phyloP scores from a whole-genome alignment of 2,888 invertebrate genomes.

The Diarsia rubi region DNA sequence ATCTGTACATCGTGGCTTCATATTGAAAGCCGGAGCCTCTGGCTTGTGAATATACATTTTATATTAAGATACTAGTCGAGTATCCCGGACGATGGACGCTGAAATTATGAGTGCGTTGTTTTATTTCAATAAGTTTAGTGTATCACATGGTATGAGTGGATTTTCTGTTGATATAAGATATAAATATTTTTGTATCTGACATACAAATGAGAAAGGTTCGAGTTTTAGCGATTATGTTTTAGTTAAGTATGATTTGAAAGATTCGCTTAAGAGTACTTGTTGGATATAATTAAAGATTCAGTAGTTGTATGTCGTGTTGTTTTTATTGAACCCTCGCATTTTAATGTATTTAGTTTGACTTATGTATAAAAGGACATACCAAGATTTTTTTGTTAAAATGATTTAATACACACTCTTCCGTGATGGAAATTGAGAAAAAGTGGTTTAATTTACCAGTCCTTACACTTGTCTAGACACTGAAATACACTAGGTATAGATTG shows the following conservation, averaged over 20 bases:
- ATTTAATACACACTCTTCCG: conserved; percentile 44
- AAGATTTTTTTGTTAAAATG: conserved; percentile 50
- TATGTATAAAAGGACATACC: conserved; percentile 45
- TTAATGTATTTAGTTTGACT: conserved; percentile 53
- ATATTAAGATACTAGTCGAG: conserved; percentile 80
- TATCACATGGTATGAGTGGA: conserved; percentile 85
- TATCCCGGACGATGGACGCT: conserved; percentile 80
- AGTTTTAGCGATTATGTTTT: conserved; percentile 86
- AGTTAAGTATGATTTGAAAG: conserved; percentile 86
- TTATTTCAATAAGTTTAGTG: conserved; percentile 83
- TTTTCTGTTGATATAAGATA: conserved; percentile 88
- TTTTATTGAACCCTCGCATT: conserved; percentile 68
- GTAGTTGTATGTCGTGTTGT: conserved; percentile 78
- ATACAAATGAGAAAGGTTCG: conserved; percentile 80
- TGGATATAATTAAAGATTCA: conserved; percentile 89
- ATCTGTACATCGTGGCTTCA: conserved; percentile 84
- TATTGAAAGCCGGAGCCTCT: conserved; percentile 81
- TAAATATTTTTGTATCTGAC: conserved; percentile 89
- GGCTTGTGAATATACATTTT: conserved; percentile 87
- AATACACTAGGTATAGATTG: background rate
- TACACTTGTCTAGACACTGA: conserved; percentile 4
- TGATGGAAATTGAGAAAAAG: conserved; percentile 48
- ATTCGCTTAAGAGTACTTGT: conserved; percentile 89
- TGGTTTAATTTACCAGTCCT: conserved; percentile 57
- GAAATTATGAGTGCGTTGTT: conserved; percentile 78